Evolutionary conservation across 2,113 vertebrate species (phyloP), one percentile per base, ranked within the genome.

Genomic region (Casuarius casuarius): DNA sequence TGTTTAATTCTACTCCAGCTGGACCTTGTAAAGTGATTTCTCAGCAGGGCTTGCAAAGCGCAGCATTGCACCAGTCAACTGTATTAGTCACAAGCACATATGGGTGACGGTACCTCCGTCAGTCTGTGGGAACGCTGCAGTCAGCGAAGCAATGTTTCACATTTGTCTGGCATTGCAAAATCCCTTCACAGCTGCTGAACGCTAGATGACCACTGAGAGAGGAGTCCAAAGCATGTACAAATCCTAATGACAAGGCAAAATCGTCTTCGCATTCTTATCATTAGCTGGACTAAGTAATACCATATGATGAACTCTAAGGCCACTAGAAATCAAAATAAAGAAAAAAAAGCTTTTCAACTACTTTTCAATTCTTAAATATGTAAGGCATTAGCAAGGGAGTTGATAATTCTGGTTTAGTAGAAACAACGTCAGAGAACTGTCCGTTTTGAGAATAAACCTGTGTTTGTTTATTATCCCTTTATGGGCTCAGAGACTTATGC

Each of bases 21-120:
- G 92, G 67, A 59, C 67, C 42, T 81, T 92, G 83, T 89, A 58
- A 91, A 92, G 84, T 19, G 66, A 48, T 90, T 89, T 86, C 75
- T 94, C 80, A 87, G 90, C 42, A 81, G 46, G 76, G 76, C 76
- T 74, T 84, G 61, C n/a, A 81, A 90, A 81, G 52, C 54, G 21
- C n/a, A 96, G 86, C 68, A 17, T 29, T 89, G 72, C 77, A 40
- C 48, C 65, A 61, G 2, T 28, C 29, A 4, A 59, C 12, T 49
- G 62, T 87, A 3, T 68, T 67, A 79, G 70, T 81, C 68, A 48
- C 54, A 61, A 44, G 73, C 90, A 51, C 28, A 5, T 6, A 8
- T 2, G 79, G 90, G 76, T 33, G 74, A 18, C 2, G 6, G 33
- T 71, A 26, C 90, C 94, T 95, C 51, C 92, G 67, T 40, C 33